phyloP scores from a whole-genome alignment of 2,888 invertebrate genomes.

The Lacanobia oleracea region DNA sequence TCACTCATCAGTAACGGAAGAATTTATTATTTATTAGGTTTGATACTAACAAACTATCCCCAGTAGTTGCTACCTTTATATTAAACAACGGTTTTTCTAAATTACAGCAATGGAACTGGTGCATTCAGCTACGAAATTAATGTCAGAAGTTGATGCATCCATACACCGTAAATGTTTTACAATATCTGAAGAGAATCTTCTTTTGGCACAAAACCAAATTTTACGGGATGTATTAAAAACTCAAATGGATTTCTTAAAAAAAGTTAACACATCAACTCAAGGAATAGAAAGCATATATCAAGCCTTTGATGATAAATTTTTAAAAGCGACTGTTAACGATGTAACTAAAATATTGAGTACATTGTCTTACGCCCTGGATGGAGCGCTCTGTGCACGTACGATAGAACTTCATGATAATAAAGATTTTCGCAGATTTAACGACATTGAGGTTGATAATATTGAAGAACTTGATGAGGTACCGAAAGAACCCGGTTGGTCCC shows the following conservation, averaged over 20 bases:
- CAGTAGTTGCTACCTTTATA: background rate
- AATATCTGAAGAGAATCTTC: slow-evolving; percentile 55
- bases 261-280: slow-evolving; percentile 19
- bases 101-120: slow-evolving; percentile 75
- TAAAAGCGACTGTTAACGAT: slow-evolving; percentile 68
- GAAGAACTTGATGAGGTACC: slow-evolving; percentile 46
- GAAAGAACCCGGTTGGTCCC: slow-evolving; percentile 54
- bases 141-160: slow-evolving; percentile 69
- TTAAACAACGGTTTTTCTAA: slow-evolving; percentile 4
- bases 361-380: slow-evolving; percentile 72
- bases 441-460: slow-evolving; percentile 16
- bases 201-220: slow-evolving; percentile 70
- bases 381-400: slow-evolving; percentile 70
- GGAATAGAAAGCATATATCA: slow-evolving; percentile 19
- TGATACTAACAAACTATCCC: background rate
- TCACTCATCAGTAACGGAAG: no score
- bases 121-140: slow-evolving; percentile 67
- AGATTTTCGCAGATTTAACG: slow-evolving; percentile 43
- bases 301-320: slow-evolving; percentile 46
- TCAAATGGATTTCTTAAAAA: slow-evolving; percentile 73
- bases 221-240: slow-evolving; percentile 71
- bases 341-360: slow-evolving; percentile 73
- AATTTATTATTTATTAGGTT: no score
- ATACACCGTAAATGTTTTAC: slow-evolving; percentile 72
- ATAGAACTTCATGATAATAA: slow-evolving; percentile 1